Evolutionary conservation across 2,888 invertebrate genomes (phyloP), one percentile per base, ranked within the genome.

Genomic region (Molorchus minor): DNA sequence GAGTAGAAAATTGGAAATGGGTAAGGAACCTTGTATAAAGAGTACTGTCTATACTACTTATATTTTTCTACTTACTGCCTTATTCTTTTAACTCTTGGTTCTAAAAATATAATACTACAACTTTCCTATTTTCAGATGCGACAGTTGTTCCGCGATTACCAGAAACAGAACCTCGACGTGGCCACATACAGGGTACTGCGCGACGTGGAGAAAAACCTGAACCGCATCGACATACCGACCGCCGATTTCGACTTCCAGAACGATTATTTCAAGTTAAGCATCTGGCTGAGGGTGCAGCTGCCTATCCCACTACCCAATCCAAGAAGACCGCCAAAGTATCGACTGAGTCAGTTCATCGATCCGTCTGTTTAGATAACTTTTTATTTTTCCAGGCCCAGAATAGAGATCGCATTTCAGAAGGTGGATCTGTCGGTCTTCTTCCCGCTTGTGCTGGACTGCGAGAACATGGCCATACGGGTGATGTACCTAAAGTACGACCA

Each of bases 401-500:
- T 81, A 4, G 81, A 82, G 64, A 77, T 84, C 1, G 76, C 79
- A 12, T 84, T 84, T 64, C 75, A 80, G 1, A 73, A 79, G 8
- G 72, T 84, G 58, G 75, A 80, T 36, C 72, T 84, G 69, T 75
- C 77, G 49, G 76, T 84, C 1, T 72, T 80, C 0, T 73, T 84
- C 49, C 85, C 85, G 0, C 71, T 75, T 2, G 73, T 74, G 0
- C 76, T 85, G 0, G 77, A 80, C 30, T 73, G 82, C 4, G 79
- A 79, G 44, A 79, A 77, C 36, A 78, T 81, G 17, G 83, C 83
- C 0, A 69, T 85, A 17, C 76, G 85, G 16, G 82, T 79, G 1
- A 76, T 85, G 61, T 84, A 84, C 78, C 66, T 84, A 2, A 82
- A 78, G 59, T 85, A 84, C 67, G 84, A 85, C 68, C 85, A 85